Percentiles rank a stretch among this genome's conserved stretches.
Conservation (phyloP, 2,797 vertebrate genomes). For the Danio tinwini region DNA sequence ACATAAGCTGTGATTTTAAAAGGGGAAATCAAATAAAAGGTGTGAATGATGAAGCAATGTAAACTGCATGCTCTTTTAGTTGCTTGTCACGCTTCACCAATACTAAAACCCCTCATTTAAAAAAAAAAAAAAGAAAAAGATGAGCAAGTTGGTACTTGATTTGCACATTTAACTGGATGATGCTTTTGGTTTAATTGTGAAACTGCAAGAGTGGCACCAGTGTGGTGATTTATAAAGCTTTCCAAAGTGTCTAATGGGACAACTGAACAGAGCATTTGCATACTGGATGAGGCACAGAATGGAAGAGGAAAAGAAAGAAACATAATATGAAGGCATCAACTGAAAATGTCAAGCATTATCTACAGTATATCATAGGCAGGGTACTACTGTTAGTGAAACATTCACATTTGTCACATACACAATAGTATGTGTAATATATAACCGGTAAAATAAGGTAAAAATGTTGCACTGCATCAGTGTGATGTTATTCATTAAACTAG, state of each 20-base stretch:
- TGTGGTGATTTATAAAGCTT: background rate
- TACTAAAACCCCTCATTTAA: background rate
- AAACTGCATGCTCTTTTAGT: constrained; percentile 11
- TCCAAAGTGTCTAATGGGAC: background rate
- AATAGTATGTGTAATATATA: no score
- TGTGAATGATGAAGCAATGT: constrained; percentile 16
- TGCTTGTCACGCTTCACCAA: background rate
- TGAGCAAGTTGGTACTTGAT: constrained; percentile 5
- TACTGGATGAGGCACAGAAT: background rate
- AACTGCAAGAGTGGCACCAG: background rate
- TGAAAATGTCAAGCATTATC: background rate
- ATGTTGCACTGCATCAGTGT: background rate
- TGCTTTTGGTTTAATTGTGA: background rate
- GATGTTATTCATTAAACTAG: background rate
- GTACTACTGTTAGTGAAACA: no score
- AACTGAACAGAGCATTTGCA: background rate
- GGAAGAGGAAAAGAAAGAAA: background rate
- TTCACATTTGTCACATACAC: no score
- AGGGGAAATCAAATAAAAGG: constrained; percentile 4
- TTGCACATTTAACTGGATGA: constrained; percentile 2
- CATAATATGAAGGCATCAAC: no score
- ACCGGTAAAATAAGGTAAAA: no score
- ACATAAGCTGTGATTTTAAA: background rate
- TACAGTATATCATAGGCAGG: background rate
- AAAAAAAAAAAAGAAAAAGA: background rate